Evolutionary conservation across 1,140 invertebrate species (phyloP).

Genomic region (Trichonephila clavipes): DNA sequence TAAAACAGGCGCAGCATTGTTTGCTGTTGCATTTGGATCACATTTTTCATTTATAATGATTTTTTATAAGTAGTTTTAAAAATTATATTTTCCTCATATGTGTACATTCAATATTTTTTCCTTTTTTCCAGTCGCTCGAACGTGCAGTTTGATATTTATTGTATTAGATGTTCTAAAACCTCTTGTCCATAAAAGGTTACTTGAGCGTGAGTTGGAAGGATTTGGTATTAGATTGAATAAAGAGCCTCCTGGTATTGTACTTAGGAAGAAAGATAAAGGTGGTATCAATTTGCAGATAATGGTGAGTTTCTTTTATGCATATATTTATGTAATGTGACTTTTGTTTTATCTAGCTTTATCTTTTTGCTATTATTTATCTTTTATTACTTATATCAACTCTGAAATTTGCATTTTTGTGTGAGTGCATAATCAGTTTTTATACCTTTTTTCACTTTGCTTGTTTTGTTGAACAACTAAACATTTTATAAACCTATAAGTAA

Average conservation of each 20-base stretch:
- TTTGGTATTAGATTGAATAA: slow-evolving; percentile 98
- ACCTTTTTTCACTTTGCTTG: too few species aligned
- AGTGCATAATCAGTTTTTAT: not conserved
- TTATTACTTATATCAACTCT: too few species aligned
- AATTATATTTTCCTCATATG: too few species aligned
- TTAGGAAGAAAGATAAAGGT: slow-evolving; percentile 98
- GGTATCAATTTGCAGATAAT: slow-evolving; percentile 94
- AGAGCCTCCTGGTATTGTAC: slow-evolving; percentile 97
- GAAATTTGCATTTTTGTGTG: not conserved
- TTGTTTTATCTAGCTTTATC: not conserved
- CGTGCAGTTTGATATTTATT: slow-evolving; percentile 98
- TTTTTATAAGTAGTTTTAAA: too few species aligned
- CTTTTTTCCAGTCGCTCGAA: slow-evolving; percentile 89
- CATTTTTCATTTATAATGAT: too few species aligned
- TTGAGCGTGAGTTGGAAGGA: slow-evolving; percentile 99
- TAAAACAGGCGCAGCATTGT: too few species aligned
- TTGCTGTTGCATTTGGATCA: too few species aligned
- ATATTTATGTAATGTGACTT: not conserved
- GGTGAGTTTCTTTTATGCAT: slow-evolving; percentile 82
- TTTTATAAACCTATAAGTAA: too few species aligned
- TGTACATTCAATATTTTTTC: not conserved
- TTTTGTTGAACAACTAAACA: too few species aligned
- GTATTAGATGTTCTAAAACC: slow-evolving; percentile 99
- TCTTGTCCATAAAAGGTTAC: slow-evolving; percentile 95
- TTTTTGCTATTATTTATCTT: not conserved